These are phyloP conservation scores for Acyrthosiphon pisum DNA, from an alignment of 1,140 invertebrate species.

Conservation along the genomic window DNA sequence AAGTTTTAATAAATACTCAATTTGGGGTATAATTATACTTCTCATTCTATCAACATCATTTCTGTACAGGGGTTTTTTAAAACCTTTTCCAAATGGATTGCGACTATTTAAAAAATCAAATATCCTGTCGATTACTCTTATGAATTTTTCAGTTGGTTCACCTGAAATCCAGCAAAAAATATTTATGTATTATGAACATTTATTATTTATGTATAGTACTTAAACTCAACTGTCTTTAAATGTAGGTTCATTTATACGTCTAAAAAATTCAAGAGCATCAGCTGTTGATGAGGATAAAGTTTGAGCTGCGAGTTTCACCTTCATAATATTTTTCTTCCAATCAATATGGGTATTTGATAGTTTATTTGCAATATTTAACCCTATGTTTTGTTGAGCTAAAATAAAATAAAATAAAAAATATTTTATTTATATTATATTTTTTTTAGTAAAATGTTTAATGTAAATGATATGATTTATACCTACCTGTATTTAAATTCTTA, in stretches of 20 bases:
- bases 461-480: too few relatives aligned
- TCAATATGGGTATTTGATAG: not conserved
- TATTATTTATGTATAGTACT: not conserved
- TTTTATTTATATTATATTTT: too few relatives aligned
- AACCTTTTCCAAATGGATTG: too few relatives aligned
- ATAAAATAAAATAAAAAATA: not conserved
- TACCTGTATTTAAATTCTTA: not conserved
- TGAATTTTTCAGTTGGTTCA: not conserved
- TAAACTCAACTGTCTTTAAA: slow-evolving; percentile 2
- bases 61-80: too few relatives aligned
- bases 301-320: not conserved
- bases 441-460: not conserved
- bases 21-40: too few relatives aligned
- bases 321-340: not conserved
- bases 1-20: too few relatives aligned
- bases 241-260: not conserved
- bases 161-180: not conserved
- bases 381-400: not conserved
- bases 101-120: slow-evolving; percentile 7
- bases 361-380: not conserved
- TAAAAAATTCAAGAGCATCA: not conserved
- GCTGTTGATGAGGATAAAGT: not conserved
- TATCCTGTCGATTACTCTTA: not conserved
- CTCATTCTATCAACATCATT: too few relatives aligned
- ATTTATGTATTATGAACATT: too few relatives aligned